Evolutionary conservation across 2,797 vertebrate species (phyloP), one percentile per base, ranked within the genome.

Genomic region (Tamandua tetradactyla): DNA sequence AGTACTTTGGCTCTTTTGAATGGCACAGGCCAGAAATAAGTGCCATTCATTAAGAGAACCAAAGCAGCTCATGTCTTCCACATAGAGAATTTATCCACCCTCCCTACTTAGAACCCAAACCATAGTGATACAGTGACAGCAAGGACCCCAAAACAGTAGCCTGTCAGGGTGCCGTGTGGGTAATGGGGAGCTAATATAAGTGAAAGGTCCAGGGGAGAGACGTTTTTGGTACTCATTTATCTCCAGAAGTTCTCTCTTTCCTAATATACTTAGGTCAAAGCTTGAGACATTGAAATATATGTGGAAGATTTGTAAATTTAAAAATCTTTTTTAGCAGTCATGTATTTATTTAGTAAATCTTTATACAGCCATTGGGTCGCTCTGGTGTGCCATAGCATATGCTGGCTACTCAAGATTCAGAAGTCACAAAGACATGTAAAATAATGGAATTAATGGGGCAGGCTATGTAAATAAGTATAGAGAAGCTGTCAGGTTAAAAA

Each of bases 181-280:
- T 52, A 72, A 52, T 75, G 47, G 25, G 18, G 3, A 52, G 11
- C 18, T 66, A 32, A 12, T 44, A 9, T 18, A 88, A 78, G 75
- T 52, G 9, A 23, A 68, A 72, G 18, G 49, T 86, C 27, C 68
- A 2, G 20, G 18, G 23, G 15, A 89, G 57, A 78, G 27, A 55
- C 10, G 18, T 59, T 76, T 90, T 82, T 87, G 32, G 61, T 82
- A 81, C 44, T 2, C 44, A 42, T 4, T 10, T 17, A 23, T 78
- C 23, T 93, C 55, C 12, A 66, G 25, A 94, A 82, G 30, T 42
- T 90, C 37, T 90, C 42, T 23, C 32, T 79, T 92, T 92, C 27
- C n/a, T 89, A 5, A 40, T 18, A 14, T 80, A 44, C 10, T 62
- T 44, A 52, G 30, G 20, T 49, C 30, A 44, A 22, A 61, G 32